Evolutionary conservation across 2,797 vertebrate genomes (phyloP), one percentile per base, ranked within the genome.

Genomic region (Neosilurus hyrtlii): DNA sequence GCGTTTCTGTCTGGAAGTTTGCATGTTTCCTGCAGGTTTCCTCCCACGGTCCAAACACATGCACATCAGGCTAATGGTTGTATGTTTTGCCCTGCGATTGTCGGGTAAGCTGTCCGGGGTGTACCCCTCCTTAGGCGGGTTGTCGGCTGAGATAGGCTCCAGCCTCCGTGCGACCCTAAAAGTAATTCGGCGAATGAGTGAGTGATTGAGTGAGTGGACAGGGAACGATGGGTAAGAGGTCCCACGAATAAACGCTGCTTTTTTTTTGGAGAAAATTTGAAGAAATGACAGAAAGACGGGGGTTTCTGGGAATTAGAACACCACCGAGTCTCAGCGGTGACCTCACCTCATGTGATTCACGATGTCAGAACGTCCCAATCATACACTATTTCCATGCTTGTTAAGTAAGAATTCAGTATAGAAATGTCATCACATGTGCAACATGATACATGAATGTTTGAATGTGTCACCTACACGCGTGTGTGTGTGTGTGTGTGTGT

Each of bases 251-350:
- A 70, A 81, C 52, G 12, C 20, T 65, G 63, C 61, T n/a, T 83
- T 82, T 61, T 61, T 30, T 30, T 30, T 30, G 30, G 30, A 30
- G 30, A 2, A 30, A 30, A 78, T 68, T 80, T 68, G 67, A 81
- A 77, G 49, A 26, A 80, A 74, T 65, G 20, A 82, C 52, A 75
- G 43, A 30, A 76, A 81, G 59, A 72, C 30, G 43, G 14, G 2
- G 15, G 11, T 15, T 88, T 88, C 86, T 57, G 49, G 59, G 84
- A 82, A 87, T 35, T 37, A 43, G 24, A 66, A 65, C 54, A 65
- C 7, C 49, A 52, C 35, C 16, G 52, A 9, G 18, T 65, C 26
- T 35, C 7, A 9, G 63, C 68, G n/a, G 11, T 2, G 18, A 22
- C 73, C 71, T 73, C 56, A 73, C 12, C 24, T 72, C 70, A 26